Evolutionary conservation across 2,797 vertebrate species (phyloP).

Genomic region (Dicrostonyx torquatus): DNA sequence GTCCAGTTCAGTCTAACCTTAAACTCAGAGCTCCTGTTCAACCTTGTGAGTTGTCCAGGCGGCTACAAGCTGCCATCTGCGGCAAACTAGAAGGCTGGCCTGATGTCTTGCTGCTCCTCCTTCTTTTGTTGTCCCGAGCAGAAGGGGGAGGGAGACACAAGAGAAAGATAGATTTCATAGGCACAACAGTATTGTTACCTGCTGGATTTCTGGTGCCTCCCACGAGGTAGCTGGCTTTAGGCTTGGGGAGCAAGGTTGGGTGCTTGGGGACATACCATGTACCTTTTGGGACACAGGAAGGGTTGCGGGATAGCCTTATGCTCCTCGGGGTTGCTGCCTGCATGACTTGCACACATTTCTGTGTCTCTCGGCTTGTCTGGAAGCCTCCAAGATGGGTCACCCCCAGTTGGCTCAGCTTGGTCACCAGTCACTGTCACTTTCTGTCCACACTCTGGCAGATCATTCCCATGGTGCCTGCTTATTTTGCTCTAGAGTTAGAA

Average conservation of each 20-base stretch:
- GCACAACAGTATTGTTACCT: accelerated
- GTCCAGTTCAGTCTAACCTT: too few relatives aligned
- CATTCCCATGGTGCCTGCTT: accelerated
- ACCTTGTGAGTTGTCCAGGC: accelerated
- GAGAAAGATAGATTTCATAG: neutral
- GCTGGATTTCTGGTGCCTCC: neutral
- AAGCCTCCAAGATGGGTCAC: neutral
- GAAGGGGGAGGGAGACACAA: neutral
- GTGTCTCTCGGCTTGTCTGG: too few relatives aligned
- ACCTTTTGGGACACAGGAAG: neutral
- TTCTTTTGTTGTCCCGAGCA: neutral
- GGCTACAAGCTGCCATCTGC: neutral
- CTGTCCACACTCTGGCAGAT: neutral
- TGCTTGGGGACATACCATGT: neutral
- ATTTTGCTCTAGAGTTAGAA: neutral
- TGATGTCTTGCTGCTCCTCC: accelerated
- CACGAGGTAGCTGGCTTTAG: neutral
- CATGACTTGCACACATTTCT: too few relatives aligned
- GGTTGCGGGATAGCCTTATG: accelerated
- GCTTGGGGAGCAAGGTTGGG: neutral
- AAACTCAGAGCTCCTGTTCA: neutral
- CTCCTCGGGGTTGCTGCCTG: neutral
- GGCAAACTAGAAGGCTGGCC: neutral
- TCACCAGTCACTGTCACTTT: accelerated
- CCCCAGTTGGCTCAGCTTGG: neutral